These are phyloP conservation scores for Diorhabda carinulata DNA, from an alignment of 1,140 invertebrate genomes.

Conservation along the genomic window DNA sequence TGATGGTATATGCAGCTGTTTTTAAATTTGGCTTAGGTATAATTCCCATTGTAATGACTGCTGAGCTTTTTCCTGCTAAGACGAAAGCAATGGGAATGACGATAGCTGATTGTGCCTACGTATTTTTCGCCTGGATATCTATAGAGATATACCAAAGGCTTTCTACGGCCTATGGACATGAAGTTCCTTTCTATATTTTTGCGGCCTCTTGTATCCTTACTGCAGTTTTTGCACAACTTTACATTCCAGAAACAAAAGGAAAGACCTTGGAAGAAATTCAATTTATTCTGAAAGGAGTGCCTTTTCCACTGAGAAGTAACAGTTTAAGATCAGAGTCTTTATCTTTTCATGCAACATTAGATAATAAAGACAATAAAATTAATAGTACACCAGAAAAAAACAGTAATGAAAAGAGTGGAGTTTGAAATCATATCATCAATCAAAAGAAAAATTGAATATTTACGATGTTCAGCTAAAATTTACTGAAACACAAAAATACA, in stretches of 20 bases:
- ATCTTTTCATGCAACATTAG: background rate
- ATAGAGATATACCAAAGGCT: conserved; percentile 61
- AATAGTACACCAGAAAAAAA: too few species aligned
- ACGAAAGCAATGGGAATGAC: conserved; percentile 51
- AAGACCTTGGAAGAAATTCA: conserved; percentile 70
- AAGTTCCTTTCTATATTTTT: conserved; percentile 66
- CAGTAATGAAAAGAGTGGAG: too few species aligned
- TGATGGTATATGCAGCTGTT: conserved; percentile 34
- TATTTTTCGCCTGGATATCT: conserved; percentile 56
- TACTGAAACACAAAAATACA: too few species aligned
- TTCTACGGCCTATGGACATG: conserved; percentile 47
- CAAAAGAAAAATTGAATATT: too few species aligned
- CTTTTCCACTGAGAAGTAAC: conserved; percentile 12
- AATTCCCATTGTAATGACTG: conserved; percentile 68
- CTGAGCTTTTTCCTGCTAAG: conserved; percentile 63
- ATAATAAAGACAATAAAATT: background rate
- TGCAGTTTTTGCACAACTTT: conserved; percentile 56
- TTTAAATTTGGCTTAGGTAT: conserved; percentile 45
- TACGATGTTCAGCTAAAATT: too few species aligned
- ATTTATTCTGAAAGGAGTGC: conserved; percentile 37
- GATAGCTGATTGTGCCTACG: conserved; percentile 36
- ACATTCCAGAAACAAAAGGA: conserved; percentile 76
- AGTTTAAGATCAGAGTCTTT: conserved; percentile 6
- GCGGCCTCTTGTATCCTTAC: conserved; percentile 57
- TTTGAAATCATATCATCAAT: too few species aligned